Evolutionary conservation across 1,140 invertebrate species (phyloP), one percentile per base, ranked within the genome.

Genomic region (Formica selysi): DNA sequence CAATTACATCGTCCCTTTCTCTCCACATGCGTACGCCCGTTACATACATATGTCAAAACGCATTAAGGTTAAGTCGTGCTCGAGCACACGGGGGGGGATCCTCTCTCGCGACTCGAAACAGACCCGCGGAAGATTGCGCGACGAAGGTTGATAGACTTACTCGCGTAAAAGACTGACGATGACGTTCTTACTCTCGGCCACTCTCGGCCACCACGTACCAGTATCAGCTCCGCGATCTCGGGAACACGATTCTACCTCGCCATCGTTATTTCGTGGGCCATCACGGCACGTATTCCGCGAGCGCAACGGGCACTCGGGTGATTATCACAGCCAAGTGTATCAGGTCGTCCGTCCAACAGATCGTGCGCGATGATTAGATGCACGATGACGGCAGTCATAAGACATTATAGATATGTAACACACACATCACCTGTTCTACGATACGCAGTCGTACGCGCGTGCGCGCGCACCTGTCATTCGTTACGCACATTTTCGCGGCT

Each of bases 351-450:
- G 86, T 26, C 48, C 32, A 54, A 26, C 62, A 44, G 70, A 67
- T 90, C 79, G 64, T 81, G 51, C 65, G 36, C 71, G 73, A 86
- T 71, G 54, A 86, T 87, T 65, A 81, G 38, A 74, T 74, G 44
- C 65, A 59, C 41, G 74, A 74, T 76, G 61, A 86, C 87, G 76
- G 10, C n/a, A 74, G 59, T 90, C 89, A 84, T 87, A 78, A 86
- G 89, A 90, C 78, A 90, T 90, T 64, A 19, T 62, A 81, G 51
- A 26, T 57, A 83, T 5, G 78, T 81, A 81, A 54, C 48, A 1
- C 48, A 51, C 48, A 51, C 87, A 86, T 90, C 89, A 90, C 89
- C 89, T 90, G 89, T 88, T 90, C 86, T 59, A 41, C 16, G 57
- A 61, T 54, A 48, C 73, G 61, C 64, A 48, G 19, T 54, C 74